A percentile compares a stretch with the other conserved stretches of the same genome.
phyloP scores from a whole-genome alignment of 2,113 vertebrate genomes.

The Sinocyclocheilus anshuiensis region DNA sequence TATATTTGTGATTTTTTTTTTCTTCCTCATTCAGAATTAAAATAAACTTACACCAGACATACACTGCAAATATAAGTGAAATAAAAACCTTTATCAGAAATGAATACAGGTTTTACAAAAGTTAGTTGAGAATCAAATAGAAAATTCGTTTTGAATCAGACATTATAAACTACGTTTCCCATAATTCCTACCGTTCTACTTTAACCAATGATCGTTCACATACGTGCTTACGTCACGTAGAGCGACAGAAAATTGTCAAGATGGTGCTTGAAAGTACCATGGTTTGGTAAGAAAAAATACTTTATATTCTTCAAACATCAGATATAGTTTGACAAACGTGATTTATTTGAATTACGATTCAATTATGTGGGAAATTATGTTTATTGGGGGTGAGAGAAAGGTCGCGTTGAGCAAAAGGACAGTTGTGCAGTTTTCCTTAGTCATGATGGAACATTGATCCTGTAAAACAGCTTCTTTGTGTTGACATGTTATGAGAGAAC shows the following conservation, averaged over 20 bases:
- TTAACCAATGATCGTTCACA: slow-evolving; percentile 62
- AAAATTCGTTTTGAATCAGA: not conserved
- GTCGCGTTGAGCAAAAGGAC: not conserved
- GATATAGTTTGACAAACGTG: not conserved
- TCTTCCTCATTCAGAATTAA: not conserved
- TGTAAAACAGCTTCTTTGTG: not conserved
- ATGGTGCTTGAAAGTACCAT: slow-evolving; percentile 97
- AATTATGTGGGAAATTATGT: not conserved
- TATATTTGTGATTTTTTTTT: not conserved
- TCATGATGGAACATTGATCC: slow-evolving; percentile 1
- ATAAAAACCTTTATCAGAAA: not conserved
- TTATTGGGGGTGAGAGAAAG: not conserved
- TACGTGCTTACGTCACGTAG: slow-evolving; percentile 38
- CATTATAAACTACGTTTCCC: not conserved
- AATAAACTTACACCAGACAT: not conserved
- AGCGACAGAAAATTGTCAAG: slow-evolving; percentile 76
- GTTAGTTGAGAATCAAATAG: not conserved
- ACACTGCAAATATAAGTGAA: not conserved
- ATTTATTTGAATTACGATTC: not conserved
- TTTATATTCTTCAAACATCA: slow-evolving; percentile 6
- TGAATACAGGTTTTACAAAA: not conserved
- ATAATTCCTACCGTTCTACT: not conserved
- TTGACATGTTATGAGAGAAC: not conserved
- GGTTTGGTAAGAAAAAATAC: slow-evolving; percentile 86
- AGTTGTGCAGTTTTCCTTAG: slow-evolving; percentile 18